Percentiles rank a stretch among this genome's conserved stretches.
phyloP scores from a whole-genome alignment of 2,113 vertebrate species.

The Capricornis sumatraensis region DNA sequence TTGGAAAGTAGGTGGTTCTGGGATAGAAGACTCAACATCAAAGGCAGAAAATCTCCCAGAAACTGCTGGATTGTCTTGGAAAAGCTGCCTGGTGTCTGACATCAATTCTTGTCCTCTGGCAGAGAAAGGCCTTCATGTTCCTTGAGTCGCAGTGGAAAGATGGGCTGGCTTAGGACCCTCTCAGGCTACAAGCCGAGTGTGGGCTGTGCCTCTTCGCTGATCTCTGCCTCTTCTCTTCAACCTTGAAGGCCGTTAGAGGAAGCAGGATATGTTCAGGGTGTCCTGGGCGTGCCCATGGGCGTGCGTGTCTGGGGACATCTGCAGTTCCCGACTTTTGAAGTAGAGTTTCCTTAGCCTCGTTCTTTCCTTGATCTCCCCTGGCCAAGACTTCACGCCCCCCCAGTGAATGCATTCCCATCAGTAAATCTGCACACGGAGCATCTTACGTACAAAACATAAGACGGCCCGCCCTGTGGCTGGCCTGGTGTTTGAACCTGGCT shows the following conservation, averaged over 20 bases:
- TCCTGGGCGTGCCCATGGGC: accelerated
- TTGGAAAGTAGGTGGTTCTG: background rate
- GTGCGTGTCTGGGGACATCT: background rate
- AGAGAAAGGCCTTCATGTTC: background rate
- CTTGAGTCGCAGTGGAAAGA: background rate
- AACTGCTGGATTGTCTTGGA: background rate
- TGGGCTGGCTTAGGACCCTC: background rate
- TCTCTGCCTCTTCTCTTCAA: background rate
- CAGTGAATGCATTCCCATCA: background rate
- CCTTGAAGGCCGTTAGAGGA: background rate
- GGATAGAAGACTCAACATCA: background rate
- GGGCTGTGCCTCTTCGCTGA: background rate
- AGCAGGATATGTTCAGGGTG: no score
- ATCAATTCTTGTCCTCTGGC: background rate
- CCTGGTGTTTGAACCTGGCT: background rate
- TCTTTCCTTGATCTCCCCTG: accelerated
- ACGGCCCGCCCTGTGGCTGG: background rate
- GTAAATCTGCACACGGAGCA: background rate
- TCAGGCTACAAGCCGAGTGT: background rate
- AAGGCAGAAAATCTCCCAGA: background rate
- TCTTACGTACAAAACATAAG: background rate
- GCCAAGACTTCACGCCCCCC: background rate
- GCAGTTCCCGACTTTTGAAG: background rate
- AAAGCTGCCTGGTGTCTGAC: background rate
- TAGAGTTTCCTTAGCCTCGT: no score